Evolutionary conservation across 2,113 vertebrate species (phyloP).

Genomic region (Hemiprocne comata): DNA sequence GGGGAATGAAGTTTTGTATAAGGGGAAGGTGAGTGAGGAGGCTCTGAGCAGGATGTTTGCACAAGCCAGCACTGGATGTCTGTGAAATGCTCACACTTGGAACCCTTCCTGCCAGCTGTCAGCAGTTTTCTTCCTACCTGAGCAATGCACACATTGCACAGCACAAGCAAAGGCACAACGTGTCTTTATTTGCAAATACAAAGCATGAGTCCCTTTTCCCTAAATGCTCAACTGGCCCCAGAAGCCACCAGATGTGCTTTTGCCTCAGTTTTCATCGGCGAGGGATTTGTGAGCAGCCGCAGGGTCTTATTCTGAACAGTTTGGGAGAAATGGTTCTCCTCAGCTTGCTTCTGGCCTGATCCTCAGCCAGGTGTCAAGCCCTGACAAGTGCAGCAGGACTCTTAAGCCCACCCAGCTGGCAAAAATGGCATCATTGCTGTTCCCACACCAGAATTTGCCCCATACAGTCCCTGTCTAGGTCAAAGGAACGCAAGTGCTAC

Average conservation of each 20-base stretch:
- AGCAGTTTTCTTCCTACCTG: slow-evolving; percentile 19
- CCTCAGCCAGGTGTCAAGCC: not conserved
- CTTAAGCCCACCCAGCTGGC: not conserved
- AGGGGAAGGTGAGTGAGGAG: not conserved
- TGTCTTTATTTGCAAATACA: not conserved
- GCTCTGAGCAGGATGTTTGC: not conserved
- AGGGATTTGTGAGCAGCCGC: not conserved
- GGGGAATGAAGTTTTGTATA: not conserved
- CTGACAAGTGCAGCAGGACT: not conserved
- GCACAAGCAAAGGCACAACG: not conserved
- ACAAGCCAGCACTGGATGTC: not conserved
- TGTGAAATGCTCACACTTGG: not conserved
- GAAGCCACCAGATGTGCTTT: not conserved
- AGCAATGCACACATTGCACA: not conserved
- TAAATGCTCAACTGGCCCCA: not conserved
- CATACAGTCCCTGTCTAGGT: not conserved
- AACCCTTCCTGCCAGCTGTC: not conserved
- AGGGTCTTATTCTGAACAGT: not conserved
- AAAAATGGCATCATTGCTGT: not conserved
- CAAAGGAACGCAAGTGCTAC: no score
- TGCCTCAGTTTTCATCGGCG: not conserved
- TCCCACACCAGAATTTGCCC: not conserved
- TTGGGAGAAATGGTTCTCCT: not conserved
- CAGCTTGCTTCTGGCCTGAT: not conserved
- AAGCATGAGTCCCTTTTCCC: not conserved